Base-by-base conservation (phyloP, 2,888 invertebrate species). In the Spisula subtruncata region DNA sequence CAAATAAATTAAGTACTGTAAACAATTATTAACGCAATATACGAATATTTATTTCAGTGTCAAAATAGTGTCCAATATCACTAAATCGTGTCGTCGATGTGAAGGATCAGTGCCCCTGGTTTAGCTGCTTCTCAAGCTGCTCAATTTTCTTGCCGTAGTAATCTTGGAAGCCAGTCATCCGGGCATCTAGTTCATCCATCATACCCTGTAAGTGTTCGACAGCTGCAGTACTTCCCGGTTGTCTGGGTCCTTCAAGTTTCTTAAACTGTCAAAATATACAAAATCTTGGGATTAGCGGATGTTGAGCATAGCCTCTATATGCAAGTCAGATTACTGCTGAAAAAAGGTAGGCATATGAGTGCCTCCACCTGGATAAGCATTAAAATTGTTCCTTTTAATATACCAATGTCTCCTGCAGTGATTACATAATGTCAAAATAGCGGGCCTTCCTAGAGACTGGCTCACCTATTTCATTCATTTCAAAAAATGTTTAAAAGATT, bases 131-230 rank as follows among this genome's bases (percentile, higher is more conserved):
- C 2, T 16, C 20, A 1, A 83, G 10, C 16, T 41, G 29, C 12
- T 60, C 35, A 35, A 83, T 60, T 41, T 83, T 32, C 60, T 51
- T 48, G 18, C 54, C 54, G 18, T 82, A 82, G 32, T 82, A 54
- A 20, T 83, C 83, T 20, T 83, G 60, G 18, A 83, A 35, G 0
- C 54, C 51, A 18, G 32, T 60, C 32, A 83, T 54, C 35, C 83
- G 14, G 12, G 56, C 0, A 2, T 32, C 18, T 5, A 83, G 35
- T 20, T 83, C 60, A 60, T 60, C 60, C 56, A 83, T 35, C 60
- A 56, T 56, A 0, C 83, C 83, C 14, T 35, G 35, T 29, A 83
- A 32, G 5, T 75, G 75, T 14, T 75, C 75, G 14, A 18, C 18
- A 41, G 41, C 2, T 25, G 29, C 75, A 10, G 16, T 60, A 60